Percentiles rank a stretch among this genome's conserved stretches.
These are phyloP conservation scores for Apoda limacodes DNA, from an alignment of 2,888 invertebrate genomes.

Conservation along the genomic window DNA sequence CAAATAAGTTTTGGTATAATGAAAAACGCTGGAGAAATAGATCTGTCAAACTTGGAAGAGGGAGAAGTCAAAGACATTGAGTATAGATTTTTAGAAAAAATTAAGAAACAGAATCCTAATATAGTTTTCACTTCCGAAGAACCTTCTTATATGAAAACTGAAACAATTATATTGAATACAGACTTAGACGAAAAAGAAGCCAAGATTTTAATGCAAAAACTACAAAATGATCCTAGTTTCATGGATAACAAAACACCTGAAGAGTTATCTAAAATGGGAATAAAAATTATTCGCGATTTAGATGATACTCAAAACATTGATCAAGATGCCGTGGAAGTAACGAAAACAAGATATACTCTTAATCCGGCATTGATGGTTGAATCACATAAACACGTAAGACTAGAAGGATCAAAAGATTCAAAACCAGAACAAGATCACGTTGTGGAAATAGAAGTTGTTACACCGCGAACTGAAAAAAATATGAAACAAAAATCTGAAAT, in stretches of 20 bases:
- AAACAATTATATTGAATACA: constrained; percentile 67
- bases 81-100: constrained; percentile 50
- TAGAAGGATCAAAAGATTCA: constrained; percentile 25
- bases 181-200: constrained; percentile 60
- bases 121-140: constrained; percentile 59
- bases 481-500: constrained; percentile 32
- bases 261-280: constrained; percentile 53
- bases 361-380: constrained; percentile 51
- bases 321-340: constrained; percentile 41
- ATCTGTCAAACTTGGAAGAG: constrained; percentile 51
- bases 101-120: constrained; percentile 56
- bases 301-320: constrained; percentile 45
- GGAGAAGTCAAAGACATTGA: constrained; percentile 56
- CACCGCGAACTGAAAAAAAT: constrained; percentile 54
- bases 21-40: constrained; percentile 44
- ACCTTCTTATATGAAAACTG: constrained; percentile 57
- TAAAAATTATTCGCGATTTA: constrained; percentile 50
- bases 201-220: constrained; percentile 52
- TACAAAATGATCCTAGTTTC: constrained; percentile 57
- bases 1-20: constrained; percentile 58
- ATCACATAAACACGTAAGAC: constrained; percentile 38
- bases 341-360: constrained; percentile 56
- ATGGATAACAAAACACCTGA: constrained; percentile 57
- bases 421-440: constrained; percentile 68
- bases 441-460: constrained; percentile 79